Conservation (phyloP, 2,888 invertebrate species). For the Amaurobius ferox region DNA sequence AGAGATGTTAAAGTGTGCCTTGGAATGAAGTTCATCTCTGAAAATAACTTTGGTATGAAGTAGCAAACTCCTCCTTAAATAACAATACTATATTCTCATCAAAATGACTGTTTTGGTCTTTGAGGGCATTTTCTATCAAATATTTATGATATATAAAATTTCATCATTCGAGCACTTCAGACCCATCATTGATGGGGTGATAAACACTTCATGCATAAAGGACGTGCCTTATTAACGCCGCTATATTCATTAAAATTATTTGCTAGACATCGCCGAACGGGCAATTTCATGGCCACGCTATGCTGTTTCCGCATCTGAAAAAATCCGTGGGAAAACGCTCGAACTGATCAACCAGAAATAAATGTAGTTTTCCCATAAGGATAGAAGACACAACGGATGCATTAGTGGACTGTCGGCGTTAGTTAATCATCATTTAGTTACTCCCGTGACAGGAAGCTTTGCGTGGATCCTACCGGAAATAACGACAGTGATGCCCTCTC, state of each 20-base stretch:
- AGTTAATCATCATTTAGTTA: conserved; percentile 51
- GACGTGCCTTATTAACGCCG: too few species aligned
- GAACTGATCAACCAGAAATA: conserved; percentile 34
- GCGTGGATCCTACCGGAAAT: conserved; percentile 63
- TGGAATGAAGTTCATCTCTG: too few species aligned
- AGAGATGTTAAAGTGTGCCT: too few species aligned
- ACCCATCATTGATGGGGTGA: too few species aligned
- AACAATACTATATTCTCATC: too few species aligned
- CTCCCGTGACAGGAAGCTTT: conserved; percentile 64
- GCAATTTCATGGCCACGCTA: conserved; percentile 14
- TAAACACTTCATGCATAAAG: too few species aligned
- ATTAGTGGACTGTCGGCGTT: conserved; percentile 31
- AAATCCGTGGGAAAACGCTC: conserved; percentile 46
- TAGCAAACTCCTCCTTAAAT: too few species aligned
- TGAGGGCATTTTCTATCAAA: too few species aligned
- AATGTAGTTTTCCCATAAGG: conserved; percentile 52
- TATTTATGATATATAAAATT: too few species aligned
- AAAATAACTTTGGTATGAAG: too few species aligned
- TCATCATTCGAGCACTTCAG: too few species aligned
- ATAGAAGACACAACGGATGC: conserved; percentile 46
- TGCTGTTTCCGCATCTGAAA: conserved; percentile 4
- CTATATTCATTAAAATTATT: not conserved
- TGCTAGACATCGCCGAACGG: not conserved
- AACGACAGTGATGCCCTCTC: conserved; percentile 57
- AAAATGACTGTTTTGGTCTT: too few species aligned